A percentile compares a stretch with the other conserved stretches of the same genome.
These are phyloP conservation scores for Anadara kagoshimensis DNA, from an alignment of 1,140 invertebrate genomes.

Conservation along the genomic window DNA sequence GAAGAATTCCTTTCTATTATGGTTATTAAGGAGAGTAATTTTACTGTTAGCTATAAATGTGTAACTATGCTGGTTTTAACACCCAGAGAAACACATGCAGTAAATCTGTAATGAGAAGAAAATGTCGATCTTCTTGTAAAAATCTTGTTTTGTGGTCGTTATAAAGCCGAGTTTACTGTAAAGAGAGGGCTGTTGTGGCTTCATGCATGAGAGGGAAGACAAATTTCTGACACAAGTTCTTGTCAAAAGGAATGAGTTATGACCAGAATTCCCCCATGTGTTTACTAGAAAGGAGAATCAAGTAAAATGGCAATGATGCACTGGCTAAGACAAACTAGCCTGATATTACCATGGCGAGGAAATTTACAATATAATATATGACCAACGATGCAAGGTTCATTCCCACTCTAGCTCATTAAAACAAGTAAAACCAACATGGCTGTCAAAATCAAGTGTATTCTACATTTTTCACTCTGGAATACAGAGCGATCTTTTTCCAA, in stretches of 20 bases:
- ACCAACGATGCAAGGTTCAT: conserved; percentile 2
- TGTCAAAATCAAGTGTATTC: conserved; percentile 16
- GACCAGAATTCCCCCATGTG: not conserved
- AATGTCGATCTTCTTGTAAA: no score
- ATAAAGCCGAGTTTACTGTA: not conserved
- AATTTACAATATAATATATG: no score
- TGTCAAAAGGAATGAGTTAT: conserved; percentile 18
- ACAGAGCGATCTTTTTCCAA: no score
- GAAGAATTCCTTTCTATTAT: no score
- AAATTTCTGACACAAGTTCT: conserved; percentile 21
- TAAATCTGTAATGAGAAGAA: no score
- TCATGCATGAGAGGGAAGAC: conserved; percentile 15
- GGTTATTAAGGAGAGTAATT: no score
- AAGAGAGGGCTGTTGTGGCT: conserved; percentile 7
- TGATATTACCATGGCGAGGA: no score
- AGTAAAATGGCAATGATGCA: no score
- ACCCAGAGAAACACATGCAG: no score
- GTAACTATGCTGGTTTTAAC: no score
- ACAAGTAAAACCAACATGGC: conserved; percentile 14
- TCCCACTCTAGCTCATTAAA: conserved; percentile 21
- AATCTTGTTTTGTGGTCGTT: no score
- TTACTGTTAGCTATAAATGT: conserved; percentile 10
- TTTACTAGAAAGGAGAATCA: not conserved
- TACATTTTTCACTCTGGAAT: conserved; percentile 7
- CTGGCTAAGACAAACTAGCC: no score